These are phyloP conservation scores for Theodoxus fluviatilis DNA, from an alignment of 2,888 invertebrate genomes.

Conservation along the genomic window DNA sequence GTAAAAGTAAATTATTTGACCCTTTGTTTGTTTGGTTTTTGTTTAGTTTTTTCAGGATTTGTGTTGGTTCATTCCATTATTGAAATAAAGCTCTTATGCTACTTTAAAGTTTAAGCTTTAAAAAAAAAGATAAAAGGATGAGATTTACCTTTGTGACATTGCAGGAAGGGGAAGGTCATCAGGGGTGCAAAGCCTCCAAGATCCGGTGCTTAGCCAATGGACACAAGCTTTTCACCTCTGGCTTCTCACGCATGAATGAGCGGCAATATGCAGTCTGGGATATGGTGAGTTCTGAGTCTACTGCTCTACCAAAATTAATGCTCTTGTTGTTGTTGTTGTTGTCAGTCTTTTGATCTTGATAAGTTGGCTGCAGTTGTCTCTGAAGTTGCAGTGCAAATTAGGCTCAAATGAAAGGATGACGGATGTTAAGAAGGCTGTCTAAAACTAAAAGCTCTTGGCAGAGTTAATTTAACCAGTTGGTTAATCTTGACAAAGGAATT, in stretches of 20 bases:
- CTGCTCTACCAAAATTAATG: too few relatives aligned
- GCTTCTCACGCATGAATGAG: conserved; percentile 64
- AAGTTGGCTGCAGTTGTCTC: too few relatives aligned
- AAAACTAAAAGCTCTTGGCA: too few relatives aligned
- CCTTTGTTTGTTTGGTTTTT: neutral
- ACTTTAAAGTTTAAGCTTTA: neutral
- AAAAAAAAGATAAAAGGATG: neutral
- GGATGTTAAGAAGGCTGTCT: too few relatives aligned
- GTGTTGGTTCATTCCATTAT: neutral
- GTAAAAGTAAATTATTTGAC: neutral
- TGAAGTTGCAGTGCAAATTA: too few relatives aligned
- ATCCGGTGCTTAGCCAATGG: conserved; percentile 58
- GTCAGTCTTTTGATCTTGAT: too few relatives aligned
- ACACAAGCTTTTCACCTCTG: conserved; percentile 65
- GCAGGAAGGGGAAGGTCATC: conserved; percentile 51
- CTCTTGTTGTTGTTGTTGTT: too few relatives aligned
- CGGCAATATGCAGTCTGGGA: conserved; percentile 67
- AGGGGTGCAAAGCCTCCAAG: conserved; percentile 59
- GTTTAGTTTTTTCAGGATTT: neutral
- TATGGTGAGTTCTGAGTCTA: conserved; percentile 60
- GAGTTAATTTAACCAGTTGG: too few relatives aligned
- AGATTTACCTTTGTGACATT: conserved; percentile 1
- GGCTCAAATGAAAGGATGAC: too few relatives aligned
- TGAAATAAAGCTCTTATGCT: neutral
- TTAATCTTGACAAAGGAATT: too few relatives aligned